Base-by-base conservation (phyloP, 2,888 invertebrate species). In the Synanthedon vespiformis region DNA sequence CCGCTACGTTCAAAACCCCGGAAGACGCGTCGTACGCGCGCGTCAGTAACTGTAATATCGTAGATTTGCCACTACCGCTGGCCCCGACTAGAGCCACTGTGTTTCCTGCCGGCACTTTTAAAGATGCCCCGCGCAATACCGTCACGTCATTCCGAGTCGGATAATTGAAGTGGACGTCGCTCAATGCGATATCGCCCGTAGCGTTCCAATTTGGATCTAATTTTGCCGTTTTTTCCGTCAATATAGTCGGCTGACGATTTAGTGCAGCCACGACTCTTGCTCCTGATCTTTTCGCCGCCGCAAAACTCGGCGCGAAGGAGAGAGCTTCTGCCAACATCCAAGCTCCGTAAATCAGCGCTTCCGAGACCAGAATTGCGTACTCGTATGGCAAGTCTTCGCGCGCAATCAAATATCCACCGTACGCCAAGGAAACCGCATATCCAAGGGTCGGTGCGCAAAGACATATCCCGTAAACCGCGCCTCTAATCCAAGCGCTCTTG, bases 41-140 rank as follows among this genome's bases (percentile, higher is more conserved):
- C 72, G 94, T 89, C 53, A 96, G 75, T 27, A 96, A 77, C 57
- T 95, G 93, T 62, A 95, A 88, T 51, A 93, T 89, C 0, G 95
- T 95, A 4, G 93, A 93, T 77, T 95, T 95, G 3, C 95, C 95
- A 65, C 94, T 94, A 12, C 95, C 95, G 55, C 91, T 91, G 40
- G 91, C 90, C 1, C 90, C 92, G 11, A 93, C 93, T 51, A 94
- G 79, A 1, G 93, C 95, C 0, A 95, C 89, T 50, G 92, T 93
- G 60, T 89, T 62, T 0, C 93, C 93, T 4, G 92, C 89, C 18
- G 84, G 76, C 40, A 94, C 89, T 51, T 86, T 80, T 55, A 95
- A 77, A 61, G 74, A 69, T 22, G 93, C 73, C 0, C 92, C 92
- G 59, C 91, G 89, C 44, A 97, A 86, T 2, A 96, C 93, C 4